Evolutionary conservation across 2,888 invertebrate species (phyloP), one percentile per base, ranked within the genome.

Genomic region (Leptinotarsa juncta): DNA sequence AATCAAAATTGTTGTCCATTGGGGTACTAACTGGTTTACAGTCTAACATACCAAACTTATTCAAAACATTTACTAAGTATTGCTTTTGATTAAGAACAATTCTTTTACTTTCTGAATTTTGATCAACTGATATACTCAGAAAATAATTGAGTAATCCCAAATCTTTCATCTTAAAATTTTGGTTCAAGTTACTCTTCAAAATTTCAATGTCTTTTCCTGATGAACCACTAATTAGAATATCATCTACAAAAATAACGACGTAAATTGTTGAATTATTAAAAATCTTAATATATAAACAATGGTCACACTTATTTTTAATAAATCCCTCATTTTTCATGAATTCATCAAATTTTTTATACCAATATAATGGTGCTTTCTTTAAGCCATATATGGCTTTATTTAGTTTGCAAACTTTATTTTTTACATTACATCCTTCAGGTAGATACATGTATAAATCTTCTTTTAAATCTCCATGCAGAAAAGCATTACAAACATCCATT

Each of bases 401-500:
- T n/a, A 79, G 20, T 77, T 80, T 80, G 23, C 65, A 73, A 71
- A 57, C 71, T 32, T 67, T 75, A n/a, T 57, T 26, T 18, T 71
- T 50, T 5, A 66, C 23, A 26, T 65, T 48, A 50, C 66, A 18
- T 67, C 77, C 76, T 70, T 77, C 71, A 32, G 79, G 80, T 53
- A 71, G 60, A 20, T 60, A 57, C 65, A 78, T 73, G 65, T 72
- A 81, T 18, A 81, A 77, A 50, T 77, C 67, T 53, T 81, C 80
- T 12, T 75, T 71, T 23, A 79, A 75, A 12, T 75, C 67, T 50
- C 79, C 78, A 72, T 81, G 72, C 51, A 81, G 67, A 71, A 81
- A 81, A 16, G 81, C 81, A 70, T 75, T 69, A 62, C 71, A 74
- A 3, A 81, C 78, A 72, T 81, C 79, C 76, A 79, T 77, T 62